Conservation (phyloP, 2,797 vertebrate species). For the Aulostomus chinensis region DNA sequence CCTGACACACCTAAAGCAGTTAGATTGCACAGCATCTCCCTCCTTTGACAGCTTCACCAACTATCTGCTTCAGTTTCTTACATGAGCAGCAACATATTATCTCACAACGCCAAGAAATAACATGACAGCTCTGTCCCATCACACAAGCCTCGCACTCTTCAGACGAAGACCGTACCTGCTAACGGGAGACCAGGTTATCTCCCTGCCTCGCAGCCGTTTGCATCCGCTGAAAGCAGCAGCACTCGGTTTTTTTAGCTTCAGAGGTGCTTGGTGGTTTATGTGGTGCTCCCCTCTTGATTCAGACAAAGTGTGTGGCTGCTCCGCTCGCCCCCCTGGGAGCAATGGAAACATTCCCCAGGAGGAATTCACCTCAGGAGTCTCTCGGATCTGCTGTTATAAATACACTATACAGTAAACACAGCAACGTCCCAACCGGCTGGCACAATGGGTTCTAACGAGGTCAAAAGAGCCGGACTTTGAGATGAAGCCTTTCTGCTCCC, state of each 20-base stretch:
- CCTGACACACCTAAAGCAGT: neutral
- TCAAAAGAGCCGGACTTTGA: slow-evolving; percentile 4
- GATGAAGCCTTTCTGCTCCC: slow-evolving; percentile 35
- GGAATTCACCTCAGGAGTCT: slow-evolving; percentile 57
- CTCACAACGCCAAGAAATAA: neutral
- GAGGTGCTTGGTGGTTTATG: slow-evolving; percentile 37
- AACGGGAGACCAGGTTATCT: slow-evolving; percentile 39
- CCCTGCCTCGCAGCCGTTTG: slow-evolving; percentile 32
- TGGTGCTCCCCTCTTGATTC: slow-evolving; percentile 48
- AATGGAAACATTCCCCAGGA: slow-evolving; percentile 61
- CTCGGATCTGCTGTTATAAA: slow-evolving; percentile 68
- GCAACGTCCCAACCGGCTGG: slow-evolving; percentile 32
- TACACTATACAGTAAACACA: slow-evolving; percentile 63
- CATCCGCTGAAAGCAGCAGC: slow-evolving; percentile 38
- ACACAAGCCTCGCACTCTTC: neutral
- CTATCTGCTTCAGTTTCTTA: slow-evolving; percentile 4
- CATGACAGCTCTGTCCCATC: slow-evolving; percentile 1
- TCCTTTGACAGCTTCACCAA: too few species aligned
- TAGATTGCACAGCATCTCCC: slow-evolving; percentile 8
- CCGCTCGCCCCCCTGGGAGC: slow-evolving; percentile 50
- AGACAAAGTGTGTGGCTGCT: slow-evolving; percentile 43
- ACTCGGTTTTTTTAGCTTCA: slow-evolving; percentile 30
- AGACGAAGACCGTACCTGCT: slow-evolving; percentile 48
- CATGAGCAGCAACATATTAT: neutral
- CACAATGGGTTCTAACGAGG: slow-evolving; percentile 38